phyloP scores from a whole-genome alignment of 2,888 invertebrate genomes.

The Sinopyrophorus schimmeli region DNA sequence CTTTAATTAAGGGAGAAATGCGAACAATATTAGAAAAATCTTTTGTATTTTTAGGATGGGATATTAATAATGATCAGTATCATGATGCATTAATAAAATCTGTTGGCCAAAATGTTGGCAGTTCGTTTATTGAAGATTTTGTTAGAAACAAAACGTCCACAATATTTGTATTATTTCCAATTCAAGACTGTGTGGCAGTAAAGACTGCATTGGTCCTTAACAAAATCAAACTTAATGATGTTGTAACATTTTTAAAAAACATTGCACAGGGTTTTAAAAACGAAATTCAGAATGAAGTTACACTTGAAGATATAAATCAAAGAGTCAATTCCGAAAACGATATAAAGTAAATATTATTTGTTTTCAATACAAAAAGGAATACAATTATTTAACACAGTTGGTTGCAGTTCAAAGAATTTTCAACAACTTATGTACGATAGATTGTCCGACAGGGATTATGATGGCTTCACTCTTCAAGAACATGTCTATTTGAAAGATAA shows the following conservation, averaged over 20 bases:
- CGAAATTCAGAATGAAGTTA: constrained; percentile 35
- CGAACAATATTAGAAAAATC: constrained; percentile 35
- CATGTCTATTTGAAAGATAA: constrained; percentile 59
- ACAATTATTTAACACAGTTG: neutral
- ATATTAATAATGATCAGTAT: constrained; percentile 39
- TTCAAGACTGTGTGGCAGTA: constrained; percentile 32
- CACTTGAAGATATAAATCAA: constrained; percentile 27
- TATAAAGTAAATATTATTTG: constrained; percentile 28
- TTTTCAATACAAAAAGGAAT: constrained; percentile 1
- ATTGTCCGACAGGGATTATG: constrained; percentile 60
- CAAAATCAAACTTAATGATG: constrained; percentile 33
- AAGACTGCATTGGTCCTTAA: constrained; percentile 31
- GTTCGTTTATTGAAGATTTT: constrained; percentile 26
- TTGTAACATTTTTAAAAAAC: constrained; percentile 34
- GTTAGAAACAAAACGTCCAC: constrained; percentile 33
- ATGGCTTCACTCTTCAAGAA: constrained; percentile 58
- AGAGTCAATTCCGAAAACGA: constrained; percentile 33
- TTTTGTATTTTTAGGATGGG: constrained; percentile 46
- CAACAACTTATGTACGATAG: constrained; percentile 64
- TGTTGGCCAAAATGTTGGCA: constrained; percentile 32
- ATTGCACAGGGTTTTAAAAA: constrained; percentile 30
- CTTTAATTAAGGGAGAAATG: constrained; percentile 37
- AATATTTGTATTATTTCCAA: constrained; percentile 39
- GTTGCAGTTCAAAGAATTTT: constrained; percentile 45
- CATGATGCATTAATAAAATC: constrained; percentile 39